Conservation (phyloP, 2,888 invertebrate genomes). For the Eristalis arbustorum region DNA sequence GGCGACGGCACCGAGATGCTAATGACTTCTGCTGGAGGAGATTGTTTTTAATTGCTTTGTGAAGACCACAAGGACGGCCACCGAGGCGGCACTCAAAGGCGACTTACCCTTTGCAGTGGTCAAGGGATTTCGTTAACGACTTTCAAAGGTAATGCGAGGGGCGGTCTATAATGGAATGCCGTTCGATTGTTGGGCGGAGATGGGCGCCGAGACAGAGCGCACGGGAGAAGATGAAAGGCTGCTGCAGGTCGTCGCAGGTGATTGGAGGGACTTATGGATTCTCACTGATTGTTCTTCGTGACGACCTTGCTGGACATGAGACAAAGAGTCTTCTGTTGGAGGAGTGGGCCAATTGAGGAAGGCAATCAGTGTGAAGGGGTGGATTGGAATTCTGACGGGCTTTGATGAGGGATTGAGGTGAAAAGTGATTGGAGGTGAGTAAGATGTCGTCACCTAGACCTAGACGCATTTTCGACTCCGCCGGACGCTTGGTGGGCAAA, state of each 20-base stretch:
- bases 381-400: not conserved
- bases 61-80: not conserved
- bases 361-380: not conserved
- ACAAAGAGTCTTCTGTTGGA: not conserved
- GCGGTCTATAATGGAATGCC: not conserved
- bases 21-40: slow-evolving; percentile 5
- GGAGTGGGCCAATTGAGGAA: not conserved
- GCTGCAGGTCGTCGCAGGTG: not conserved
- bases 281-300: not conserved
- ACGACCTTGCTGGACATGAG: not conserved
- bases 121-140: slow-evolving; percentile 10
- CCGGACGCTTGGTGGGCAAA: no score
- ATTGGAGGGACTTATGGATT: not conserved
- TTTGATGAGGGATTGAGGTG: no score
- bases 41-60: slow-evolving; percentile 51
- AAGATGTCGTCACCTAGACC: no score
- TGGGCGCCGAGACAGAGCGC: not conserved
- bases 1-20: not conserved
- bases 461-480: no score
- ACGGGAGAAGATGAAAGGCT: not conserved
- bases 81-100: not conserved
- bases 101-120: not conserved
- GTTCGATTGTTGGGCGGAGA: no score
- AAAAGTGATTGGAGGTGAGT: no score
- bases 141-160: slow-evolving; percentile 1